Evolutionary conservation across 1,140 invertebrate species (phyloP).

Genomic region (Argopecten irradians): DNA sequence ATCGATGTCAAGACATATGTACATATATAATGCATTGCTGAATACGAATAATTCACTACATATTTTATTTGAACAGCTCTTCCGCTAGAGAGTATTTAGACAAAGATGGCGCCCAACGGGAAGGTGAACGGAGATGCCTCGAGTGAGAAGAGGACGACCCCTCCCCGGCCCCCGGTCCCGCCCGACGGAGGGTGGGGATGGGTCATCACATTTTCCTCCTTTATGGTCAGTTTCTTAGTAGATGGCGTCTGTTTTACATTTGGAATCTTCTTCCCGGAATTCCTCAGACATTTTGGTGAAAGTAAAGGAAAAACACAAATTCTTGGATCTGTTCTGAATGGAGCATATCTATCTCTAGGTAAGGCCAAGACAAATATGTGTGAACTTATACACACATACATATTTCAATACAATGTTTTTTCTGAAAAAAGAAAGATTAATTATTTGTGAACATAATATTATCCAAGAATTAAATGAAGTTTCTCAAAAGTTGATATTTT

Average conservation of each 20-base stretch:
- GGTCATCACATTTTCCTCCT: slow-evolving; percentile 87
- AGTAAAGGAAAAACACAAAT: slow-evolving; percentile 91
- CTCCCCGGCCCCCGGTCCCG: slow-evolving; percentile 73
- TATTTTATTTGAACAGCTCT: neutral
- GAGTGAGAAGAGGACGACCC: neutral
- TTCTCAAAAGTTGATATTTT: neutral
- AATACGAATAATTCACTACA: too few species aligned
- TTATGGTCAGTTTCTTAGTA: slow-evolving; percentile 92
- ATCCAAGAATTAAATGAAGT: neutral
- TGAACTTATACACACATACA: neutral
- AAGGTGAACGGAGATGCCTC: neutral
- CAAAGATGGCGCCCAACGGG: neutral
- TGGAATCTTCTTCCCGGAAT: slow-evolving; percentile 91
- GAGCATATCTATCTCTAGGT: slow-evolving; percentile 94
- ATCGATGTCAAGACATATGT: too few species aligned
- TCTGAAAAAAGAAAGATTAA: too few species aligned
- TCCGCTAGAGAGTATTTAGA: neutral
- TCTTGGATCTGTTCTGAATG: slow-evolving; percentile 92
- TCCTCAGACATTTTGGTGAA: slow-evolving; percentile 89
- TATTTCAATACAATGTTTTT: too few species aligned
- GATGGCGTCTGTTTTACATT: slow-evolving; percentile 96
- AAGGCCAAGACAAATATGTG: slow-evolving; percentile 67
- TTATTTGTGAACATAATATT: neutral
- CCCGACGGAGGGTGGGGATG: slow-evolving; percentile 89
- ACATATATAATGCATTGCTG: too few species aligned